Evolutionary conservation across 92 coral and sea anemone genomes (phyloP).

Genomic region (Parazoanthus darwini): DNA sequence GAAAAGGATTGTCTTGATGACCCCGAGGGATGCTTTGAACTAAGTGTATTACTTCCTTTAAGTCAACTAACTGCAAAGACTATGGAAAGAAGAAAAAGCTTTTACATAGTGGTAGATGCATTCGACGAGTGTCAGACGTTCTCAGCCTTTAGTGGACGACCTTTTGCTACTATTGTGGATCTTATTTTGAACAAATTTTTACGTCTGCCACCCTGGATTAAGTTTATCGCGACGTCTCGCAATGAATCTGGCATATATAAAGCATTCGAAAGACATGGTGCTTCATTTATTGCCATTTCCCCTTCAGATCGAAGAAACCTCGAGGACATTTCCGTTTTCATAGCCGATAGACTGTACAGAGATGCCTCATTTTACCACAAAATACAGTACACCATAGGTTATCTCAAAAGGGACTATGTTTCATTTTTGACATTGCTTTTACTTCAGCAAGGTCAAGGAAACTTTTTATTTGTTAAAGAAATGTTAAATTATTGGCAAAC

Average conservation of each 20-base stretch:
- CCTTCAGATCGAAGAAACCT: conserved; percentile 61
- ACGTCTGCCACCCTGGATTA: conserved; percentile 71
- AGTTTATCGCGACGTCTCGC: conserved; percentile 62
- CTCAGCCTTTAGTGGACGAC: conserved; percentile 1
- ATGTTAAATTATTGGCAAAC: conserved; percentile 45
- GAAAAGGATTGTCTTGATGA: conserved; percentile 56
- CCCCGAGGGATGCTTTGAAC: conserved; percentile 72
- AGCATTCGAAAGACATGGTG: too few species aligned
- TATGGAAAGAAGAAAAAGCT: neutral
- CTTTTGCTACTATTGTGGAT: conserved; percentile 43
- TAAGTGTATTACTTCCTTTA: conserved; percentile 60
- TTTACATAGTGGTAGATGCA: conserved; percentile 71
- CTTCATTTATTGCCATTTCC: too few species aligned
- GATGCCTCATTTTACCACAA: conserved; percentile 17
- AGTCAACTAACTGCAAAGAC: conserved; percentile 16
- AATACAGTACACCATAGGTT: neutral
- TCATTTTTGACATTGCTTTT: conserved; percentile 30
- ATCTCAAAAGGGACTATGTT: neutral
- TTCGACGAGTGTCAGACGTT: conserved; percentile 71
- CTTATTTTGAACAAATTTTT: conserved; percentile 42
- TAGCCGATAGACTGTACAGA: conserved; percentile 30
- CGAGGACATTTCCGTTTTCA: conserved; percentile 61
- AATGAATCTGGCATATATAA: conserved; percentile 49
- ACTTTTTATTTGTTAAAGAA: conserved; percentile 66
- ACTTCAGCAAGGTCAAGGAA: conserved; percentile 65